Evolutionary conservation across 2,797 vertebrate species (phyloP), one percentile per base, ranked within the genome.

Genomic region (Paedocypris micromegethes): DNA sequence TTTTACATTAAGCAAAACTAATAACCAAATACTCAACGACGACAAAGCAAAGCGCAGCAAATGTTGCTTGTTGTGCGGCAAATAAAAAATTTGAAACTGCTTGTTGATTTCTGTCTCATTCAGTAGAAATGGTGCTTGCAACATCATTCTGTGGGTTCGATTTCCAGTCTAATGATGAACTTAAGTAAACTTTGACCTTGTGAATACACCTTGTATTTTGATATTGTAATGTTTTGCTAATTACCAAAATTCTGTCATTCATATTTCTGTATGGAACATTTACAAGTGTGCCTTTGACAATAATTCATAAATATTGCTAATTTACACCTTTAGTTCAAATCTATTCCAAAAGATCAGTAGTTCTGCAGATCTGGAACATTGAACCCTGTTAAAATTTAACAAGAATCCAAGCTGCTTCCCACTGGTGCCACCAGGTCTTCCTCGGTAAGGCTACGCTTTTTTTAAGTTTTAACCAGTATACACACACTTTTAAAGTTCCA

Each of bases 41-140:
- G 61, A 81, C 73, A 77, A 80, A 75, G 76, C 73, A 78, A 77
- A 68, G 73, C 53, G 68, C 69, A 67, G 44, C 47, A 70, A 62
- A 79, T 76, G 75, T 83, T 80, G 80, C 74, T 77, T 83, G 80
- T 83, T 77, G 80, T 82, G 86, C 83, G 86, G 80, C 80, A 77
- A 86, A 83, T 85, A 85, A 87, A 87, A 43, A 67, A 54, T 74
- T 58, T 39, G 51, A 75, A 51, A n/a, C 9, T 67, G 52, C 56
- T 38, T 51, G 55, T 48, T 66, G 51, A 42, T 56, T n/a, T 63
- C 5, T 43, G 39, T 46, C 41, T 46, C 6, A 64, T 23, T 23
- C 23, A 23, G 23, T 23, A 23, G 23, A 23, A 23, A 23, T 23
- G 23, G 23, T 23, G 23, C 23, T 23, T 23, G 23, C 23, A 23